These are phyloP conservation scores for Sesia apiformis DNA, from an alignment of 2,888 invertebrate genomes.

Conservation along the genomic window DNA sequence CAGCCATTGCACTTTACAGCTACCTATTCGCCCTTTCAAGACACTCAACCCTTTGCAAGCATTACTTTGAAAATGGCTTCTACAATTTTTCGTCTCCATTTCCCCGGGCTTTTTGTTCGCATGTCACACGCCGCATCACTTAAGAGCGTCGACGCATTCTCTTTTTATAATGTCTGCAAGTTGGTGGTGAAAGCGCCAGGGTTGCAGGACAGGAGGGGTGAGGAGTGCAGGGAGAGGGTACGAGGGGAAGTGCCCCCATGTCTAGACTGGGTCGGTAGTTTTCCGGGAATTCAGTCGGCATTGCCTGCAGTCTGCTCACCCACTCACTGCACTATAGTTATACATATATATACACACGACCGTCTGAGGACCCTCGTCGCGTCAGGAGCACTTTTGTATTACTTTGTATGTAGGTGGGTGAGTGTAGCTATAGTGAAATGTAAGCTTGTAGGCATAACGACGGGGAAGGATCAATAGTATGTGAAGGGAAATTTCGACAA, in stretches of 20 bases:
- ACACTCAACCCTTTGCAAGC: no score
- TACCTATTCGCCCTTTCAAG: no score
- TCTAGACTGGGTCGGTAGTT: constrained; percentile 77
- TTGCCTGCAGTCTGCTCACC: constrained; percentile 70
- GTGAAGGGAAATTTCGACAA: no score
- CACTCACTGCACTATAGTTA: constrained; percentile 65
- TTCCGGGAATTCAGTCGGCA: constrained; percentile 71
- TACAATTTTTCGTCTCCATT: constrained; percentile 39
- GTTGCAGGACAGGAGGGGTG: constrained; percentile 22
- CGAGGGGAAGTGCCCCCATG: constrained; percentile 69
- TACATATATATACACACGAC: constrained; percentile 27
- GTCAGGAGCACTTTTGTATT: constrained; percentile 54
- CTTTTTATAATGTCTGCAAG: constrained; percentile 66
- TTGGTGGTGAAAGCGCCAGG: constrained; percentile 59
- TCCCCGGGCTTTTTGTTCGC: constrained; percentile 42
- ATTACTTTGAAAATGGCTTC: no score
- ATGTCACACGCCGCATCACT: constrained; percentile 47
- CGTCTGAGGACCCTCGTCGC: constrained; percentile 66
- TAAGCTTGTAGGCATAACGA: background rate
- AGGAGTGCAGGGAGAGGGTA: constrained; percentile 23
- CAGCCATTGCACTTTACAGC: no score
- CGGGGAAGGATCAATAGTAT: no score
- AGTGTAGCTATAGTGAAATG: constrained; percentile 9
- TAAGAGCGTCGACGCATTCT: constrained; percentile 55
- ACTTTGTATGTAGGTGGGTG: constrained; percentile 36